Evolutionary conservation across 2,888 invertebrate genomes (phyloP), one percentile per base, ranked within the genome.

Genomic region (Apotomis capreana): DNA sequence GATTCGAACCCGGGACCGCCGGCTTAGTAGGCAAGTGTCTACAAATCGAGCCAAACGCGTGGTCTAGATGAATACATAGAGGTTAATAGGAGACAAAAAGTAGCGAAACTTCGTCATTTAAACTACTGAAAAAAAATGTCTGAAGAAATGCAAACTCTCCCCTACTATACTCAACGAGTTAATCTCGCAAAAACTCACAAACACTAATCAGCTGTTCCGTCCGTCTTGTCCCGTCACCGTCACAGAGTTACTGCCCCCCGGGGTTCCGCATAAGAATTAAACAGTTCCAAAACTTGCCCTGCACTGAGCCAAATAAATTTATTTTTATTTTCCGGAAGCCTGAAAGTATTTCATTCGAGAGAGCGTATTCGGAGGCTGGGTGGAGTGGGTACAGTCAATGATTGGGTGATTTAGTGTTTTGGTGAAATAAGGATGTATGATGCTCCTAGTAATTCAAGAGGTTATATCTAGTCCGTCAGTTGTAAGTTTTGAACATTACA

Each of bases 271-370:
- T 57, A 70, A 68, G 85, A 85, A 85, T 87, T 84, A 86, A 85
- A 83, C 83, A 78, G 77, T 76, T 75, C 72, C 78, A 76, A 58
- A 83, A 83, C 79, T 80, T 83, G 78, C 77, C 76, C 80, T 78
- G 80, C 80, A 79, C 80, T 79, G 83, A 85, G 81, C 81, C 84
- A 85, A 87, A 87, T 77, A 75, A 77, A 75, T 75, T 69, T 69
- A 69, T 69, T 69, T 77, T 77, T 74, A 74, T 76, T 87, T 84
- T 82, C 80, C 80, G 82, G 81, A 78, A 78, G 80, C 81, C 80
- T 82, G 80, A 81, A 85, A 87, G 87, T 84, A 85, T 89, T 89
- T 89, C 87, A 89, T 89, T 89, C 89, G 87, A 85, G 51, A 49
- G 69, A 12, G 57, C 37, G 62, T 69, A 69, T 69, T 69, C 69